Base-by-base conservation (phyloP, 1,140 invertebrate species). In the Saccostrea glomerata region DNA sequence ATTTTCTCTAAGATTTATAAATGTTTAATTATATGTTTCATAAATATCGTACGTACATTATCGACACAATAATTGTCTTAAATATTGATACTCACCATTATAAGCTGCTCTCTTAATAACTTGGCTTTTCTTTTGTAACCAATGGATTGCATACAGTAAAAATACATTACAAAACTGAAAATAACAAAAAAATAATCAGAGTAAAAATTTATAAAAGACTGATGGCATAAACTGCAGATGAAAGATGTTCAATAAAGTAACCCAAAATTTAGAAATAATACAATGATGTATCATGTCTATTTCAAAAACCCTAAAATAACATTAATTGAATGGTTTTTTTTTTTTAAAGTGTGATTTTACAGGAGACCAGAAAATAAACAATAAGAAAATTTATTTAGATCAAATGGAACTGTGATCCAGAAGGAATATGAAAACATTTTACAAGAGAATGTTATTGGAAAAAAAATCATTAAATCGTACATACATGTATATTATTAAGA, bases 81-180 rank as follows among this genome's bases (percentile, higher is more conserved):
- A 47, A 47, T n/a, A 77, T 58, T 60, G 87, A 25, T 54, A 60
- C 91, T 89, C 88, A 93, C 94, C 88, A 98, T 93, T 36, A 98
- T 97, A 36, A 98, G 93, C 91, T 98, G 97, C 93, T 97, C 97
- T 92, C 97, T 98, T 20, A 98, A 93, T 17, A 98, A 97, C 0
- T 96, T 94, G 0, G 98, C 97, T 97, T 98, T 97, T 91, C 98
- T 97, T 91, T 97, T 96, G 92, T 98, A 98, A 0, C 97, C 97
- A 0, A 96, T 95, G 2, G 96, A 96, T 0, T 98, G 96, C 0
- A 97, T 97, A 94, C 96, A 97, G 94, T 97, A 98, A 94, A 98
- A 98, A 94, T 98, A 98, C 36, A 98, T 95, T 25, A 97, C 93
- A 73, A 98, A 94, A n/a, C 96, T 94, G 25, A 97, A 94, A 84